phyloP scores from a whole-genome alignment of 2,888 invertebrate genomes.

The Eledona agricola region DNA sequence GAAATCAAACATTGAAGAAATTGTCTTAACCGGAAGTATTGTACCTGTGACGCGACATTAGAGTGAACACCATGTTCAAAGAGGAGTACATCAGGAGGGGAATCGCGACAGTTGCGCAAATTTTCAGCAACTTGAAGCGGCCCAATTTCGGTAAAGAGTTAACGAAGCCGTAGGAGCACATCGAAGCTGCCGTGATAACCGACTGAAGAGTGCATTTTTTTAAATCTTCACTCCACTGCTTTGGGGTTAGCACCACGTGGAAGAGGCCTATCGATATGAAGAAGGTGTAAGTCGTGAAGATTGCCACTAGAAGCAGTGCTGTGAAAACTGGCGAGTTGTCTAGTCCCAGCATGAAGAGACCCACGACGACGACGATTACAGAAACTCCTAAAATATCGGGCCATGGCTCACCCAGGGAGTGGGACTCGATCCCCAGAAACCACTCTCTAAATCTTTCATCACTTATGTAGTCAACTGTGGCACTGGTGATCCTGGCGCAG shows the following conservation, averaged over 20 bases:
- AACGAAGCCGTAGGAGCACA: conserved; percentile 61
- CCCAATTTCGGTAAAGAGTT: conserved; percentile 55
- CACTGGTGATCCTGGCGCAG: conserved; percentile 70
- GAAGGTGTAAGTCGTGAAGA: conserved; percentile 58
- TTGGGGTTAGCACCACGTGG: conserved; percentile 59
- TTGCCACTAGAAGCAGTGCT: conserved; percentile 54
- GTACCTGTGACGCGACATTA: conserved; percentile 63
- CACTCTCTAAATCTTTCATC: conserved; percentile 69
- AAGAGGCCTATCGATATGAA: conserved; percentile 60
- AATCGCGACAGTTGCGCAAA: conserved; percentile 55
- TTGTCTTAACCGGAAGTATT: conserved; percentile 38
- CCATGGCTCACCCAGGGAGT: conserved; percentile 70
- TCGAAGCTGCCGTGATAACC: conserved; percentile 58
- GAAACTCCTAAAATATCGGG: conserved; percentile 71
- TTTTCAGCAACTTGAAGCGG: conserved; percentile 51
- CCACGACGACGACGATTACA: conserved; percentile 69
- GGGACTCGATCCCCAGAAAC: conserved; percentile 69
- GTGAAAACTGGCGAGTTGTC: conserved; percentile 64
- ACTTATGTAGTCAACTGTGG: conserved; percentile 71
- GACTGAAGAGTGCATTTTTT: conserved; percentile 52
- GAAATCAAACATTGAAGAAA: conserved; percentile 34
- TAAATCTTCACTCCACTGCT: conserved; percentile 58
- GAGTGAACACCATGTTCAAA: conserved; percentile 58
- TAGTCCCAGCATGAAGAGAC: conserved; percentile 71
- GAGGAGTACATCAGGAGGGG: conserved; percentile 58